Evolutionary conservation across 2,113 vertebrate genomes (phyloP).

Genomic region (Dicerorhinus sumatrensis): DNA sequence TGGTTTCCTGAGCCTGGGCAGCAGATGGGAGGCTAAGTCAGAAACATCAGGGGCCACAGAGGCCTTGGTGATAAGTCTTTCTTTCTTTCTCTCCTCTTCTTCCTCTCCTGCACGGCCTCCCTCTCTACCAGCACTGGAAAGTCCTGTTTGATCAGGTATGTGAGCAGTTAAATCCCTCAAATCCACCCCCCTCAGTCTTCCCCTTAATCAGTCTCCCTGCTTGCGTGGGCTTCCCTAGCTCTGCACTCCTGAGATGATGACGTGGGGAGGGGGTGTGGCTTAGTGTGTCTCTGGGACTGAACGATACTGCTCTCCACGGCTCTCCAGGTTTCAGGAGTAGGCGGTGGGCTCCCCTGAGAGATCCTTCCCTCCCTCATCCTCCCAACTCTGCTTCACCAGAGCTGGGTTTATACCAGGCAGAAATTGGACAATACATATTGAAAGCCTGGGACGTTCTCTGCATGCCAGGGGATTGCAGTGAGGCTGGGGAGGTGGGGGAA

Average conservation of each 20-base stretch:
- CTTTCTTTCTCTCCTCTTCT: conserved; percentile 69
- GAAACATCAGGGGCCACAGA: conserved; percentile 44
- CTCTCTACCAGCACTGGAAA: conserved; percentile 83
- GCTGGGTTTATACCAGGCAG: background rate
- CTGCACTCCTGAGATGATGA: conserved; percentile 57
- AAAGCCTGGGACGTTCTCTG: background rate
- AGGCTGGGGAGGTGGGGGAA: background rate
- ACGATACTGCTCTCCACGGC: background rate
- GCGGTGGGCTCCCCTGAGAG: background rate
- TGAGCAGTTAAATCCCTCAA: conserved; percentile 70
- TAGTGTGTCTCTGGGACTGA: conserved; percentile 40
- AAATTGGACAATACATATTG: background rate
- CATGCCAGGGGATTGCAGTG: background rate
- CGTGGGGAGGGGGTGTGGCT: conserved; percentile 66
- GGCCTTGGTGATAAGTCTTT: conserved; percentile 73
- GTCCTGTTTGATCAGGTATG: conserved; percentile 85
- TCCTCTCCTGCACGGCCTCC: conserved; percentile 72
- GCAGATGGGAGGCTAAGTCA: conserved; percentile 48
- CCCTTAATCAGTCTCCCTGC: conserved; percentile 54
- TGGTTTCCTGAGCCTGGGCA: conserved; percentile 22
- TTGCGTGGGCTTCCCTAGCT: conserved; percentile 80
- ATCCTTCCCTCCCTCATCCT: background rate
- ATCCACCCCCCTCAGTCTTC: background rate
- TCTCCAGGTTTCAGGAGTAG: conserved; percentile 27
- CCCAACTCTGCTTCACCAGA: background rate